Evolutionary conservation across 2,797 vertebrate genomes (phyloP).

Genomic region (Eptatretus atami): DNA sequence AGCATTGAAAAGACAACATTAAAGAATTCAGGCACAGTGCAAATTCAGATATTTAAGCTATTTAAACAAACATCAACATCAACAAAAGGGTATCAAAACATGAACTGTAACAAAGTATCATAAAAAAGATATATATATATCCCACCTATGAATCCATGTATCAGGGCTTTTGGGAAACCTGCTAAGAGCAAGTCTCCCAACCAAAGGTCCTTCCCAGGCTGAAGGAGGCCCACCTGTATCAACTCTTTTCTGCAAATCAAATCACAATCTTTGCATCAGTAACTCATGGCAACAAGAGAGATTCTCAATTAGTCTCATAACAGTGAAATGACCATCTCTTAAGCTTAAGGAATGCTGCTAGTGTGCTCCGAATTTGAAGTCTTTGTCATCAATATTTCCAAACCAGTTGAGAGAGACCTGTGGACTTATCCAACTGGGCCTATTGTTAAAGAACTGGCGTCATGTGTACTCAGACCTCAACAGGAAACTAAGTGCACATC

Average conservation of each 20-base stretch:
- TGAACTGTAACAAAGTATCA: not conserved
- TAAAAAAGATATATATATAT: not conserved
- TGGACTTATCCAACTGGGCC: too few relatives aligned
- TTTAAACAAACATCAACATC: not conserved
- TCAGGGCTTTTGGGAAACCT: conserved; percentile 95
- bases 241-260: conserved; percentile 46
- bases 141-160: conserved; percentile 92
- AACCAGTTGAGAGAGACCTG: too few relatives aligned
- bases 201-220: conserved; percentile 61
- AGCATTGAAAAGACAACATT: conserved; percentile 6
- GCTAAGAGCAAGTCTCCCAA: conserved; percentile 62
- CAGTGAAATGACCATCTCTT: too few relatives aligned
- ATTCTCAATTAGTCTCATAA: too few relatives aligned
- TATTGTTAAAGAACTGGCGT: too few relatives aligned
- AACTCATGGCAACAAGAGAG: too few relatives aligned
- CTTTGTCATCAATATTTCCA: too few relatives aligned
- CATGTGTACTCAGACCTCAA: too few relatives aligned
- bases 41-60: not conserved
- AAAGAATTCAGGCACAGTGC: not conserved
- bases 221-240: conserved; percentile 43
- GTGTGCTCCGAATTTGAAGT: too few relatives aligned
- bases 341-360: too few relatives aligned
- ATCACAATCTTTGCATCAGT: too few relatives aligned
- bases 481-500: too few relatives aligned
- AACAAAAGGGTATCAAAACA: not conserved